Evolutionary conservation across 2,113 vertebrate genomes (phyloP).

Genomic region (Trogon surrucura): DNA sequence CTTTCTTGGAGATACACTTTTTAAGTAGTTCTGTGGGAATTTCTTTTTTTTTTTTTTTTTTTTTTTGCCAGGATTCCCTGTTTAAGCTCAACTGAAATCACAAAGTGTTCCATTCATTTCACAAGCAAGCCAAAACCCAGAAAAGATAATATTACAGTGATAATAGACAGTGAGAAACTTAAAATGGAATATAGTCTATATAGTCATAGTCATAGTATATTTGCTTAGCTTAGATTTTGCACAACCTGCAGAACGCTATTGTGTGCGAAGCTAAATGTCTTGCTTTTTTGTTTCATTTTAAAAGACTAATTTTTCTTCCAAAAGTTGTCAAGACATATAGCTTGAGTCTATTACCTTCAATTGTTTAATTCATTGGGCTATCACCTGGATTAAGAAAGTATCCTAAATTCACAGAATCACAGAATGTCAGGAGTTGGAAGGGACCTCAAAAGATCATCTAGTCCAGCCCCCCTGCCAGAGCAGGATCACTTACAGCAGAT

Average conservation of each 20-base stretch:
- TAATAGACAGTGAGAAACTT: not conserved
- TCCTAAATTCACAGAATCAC: not conserved
- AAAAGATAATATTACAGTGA: not conserved
- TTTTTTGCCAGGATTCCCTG: not conserved
- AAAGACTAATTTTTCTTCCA: not conserved
- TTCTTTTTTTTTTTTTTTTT: too few species aligned
- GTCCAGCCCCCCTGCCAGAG: too few species aligned
- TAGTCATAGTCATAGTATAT: not conserved
- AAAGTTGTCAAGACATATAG: not conserved
- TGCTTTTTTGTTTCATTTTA: not conserved
- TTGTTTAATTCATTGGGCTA: not conserved
- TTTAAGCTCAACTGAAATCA: not conserved
- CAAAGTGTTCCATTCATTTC: not conserved
- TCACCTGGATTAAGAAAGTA: not conserved
- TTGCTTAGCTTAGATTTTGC: not conserved
- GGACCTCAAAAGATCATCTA: too few species aligned
- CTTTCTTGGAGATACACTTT: not conserved
- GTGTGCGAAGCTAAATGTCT: not conserved
- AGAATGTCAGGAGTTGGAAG: too few species aligned
- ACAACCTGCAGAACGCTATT: not conserved
- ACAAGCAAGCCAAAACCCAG: not conserved
- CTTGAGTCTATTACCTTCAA: not conserved
- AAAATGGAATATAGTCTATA: not conserved
- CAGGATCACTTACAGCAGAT: too few species aligned
- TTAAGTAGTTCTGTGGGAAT: not conserved